Percentiles rank a stretch among this genome's conserved stretches.
These are phyloP conservation scores for Dryoscopus gambensis DNA, from an alignment of 2,113 vertebrate species.

Conservation along the genomic window DNA sequence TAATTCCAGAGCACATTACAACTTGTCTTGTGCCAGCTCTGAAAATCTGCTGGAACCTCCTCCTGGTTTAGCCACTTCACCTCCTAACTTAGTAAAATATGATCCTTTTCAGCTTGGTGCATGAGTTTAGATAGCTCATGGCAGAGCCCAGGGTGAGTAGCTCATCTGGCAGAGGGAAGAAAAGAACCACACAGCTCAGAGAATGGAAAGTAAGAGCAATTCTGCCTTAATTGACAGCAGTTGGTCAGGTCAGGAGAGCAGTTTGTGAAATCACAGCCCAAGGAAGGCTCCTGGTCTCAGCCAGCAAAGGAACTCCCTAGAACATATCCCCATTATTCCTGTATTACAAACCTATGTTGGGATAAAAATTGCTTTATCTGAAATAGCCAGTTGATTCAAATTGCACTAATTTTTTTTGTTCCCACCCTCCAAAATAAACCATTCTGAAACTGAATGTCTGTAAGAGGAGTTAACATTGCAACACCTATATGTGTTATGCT, in stretches of 20 bases:
- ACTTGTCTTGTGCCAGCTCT: background rate
- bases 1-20: background rate
- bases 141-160: background rate
- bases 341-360: background rate
- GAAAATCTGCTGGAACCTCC: background rate
- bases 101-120: background rate
- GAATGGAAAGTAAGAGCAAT: background rate
- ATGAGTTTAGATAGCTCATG: background rate
- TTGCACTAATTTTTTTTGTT: rapidly evolving
- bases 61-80: background rate
- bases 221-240: background rate
- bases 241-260: background rate
- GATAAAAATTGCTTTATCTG: background rate
- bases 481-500: background rate
- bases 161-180: background rate
- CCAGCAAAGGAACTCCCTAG: background rate
- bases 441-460: background rate
- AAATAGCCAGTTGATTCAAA: background rate
- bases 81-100: background rate
- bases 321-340: background rate
- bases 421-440: background rate
- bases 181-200: background rate
- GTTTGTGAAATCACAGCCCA: background rate
- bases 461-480: background rate
- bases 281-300: background rate